Evolutionary conservation across 2,797 vertebrate genomes (phyloP).

Genomic region (Selene dorsalis): DNA sequence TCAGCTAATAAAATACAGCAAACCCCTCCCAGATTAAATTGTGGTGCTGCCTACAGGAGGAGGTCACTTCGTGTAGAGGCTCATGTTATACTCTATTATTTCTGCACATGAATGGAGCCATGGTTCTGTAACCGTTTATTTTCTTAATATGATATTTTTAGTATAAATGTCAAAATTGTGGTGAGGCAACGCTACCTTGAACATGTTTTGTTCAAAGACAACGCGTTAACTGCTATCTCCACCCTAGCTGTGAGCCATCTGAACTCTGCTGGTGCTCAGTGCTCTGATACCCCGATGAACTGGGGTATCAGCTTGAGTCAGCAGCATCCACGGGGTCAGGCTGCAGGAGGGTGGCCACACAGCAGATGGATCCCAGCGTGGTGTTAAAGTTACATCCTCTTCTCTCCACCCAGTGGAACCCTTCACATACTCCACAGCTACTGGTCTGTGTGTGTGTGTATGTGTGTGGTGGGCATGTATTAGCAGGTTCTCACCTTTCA

Average conservation of each 20-base stretch:
- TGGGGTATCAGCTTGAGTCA: slow-evolving; percentile 63
- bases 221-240: slow-evolving; percentile 32
- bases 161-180: slow-evolving; percentile 24
- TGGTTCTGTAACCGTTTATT: background rate
- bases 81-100: background rate
- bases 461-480: slow-evolving; percentile 29
- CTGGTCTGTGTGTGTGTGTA: slow-evolving; percentile 11
- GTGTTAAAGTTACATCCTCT: slow-evolving; percentile 64
- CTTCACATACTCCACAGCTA: slow-evolving; percentile 45
- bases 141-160: background rate
- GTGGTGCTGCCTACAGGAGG: background rate
- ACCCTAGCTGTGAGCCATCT: slow-evolving; percentile 62
- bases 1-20: background rate
- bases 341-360: slow-evolving; percentile 42
- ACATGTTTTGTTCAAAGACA: slow-evolving; percentile 27
- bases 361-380: slow-evolving; percentile 77
- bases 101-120: background rate
- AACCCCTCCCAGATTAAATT: background rate
- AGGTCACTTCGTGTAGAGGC: background rate
- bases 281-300: slow-evolving; percentile 48
- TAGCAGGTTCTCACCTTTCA: slow-evolving; percentile 69
- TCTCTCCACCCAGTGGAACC: slow-evolving; percentile 47
- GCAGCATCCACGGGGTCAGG: slow-evolving; percentile 58
- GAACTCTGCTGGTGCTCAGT: slow-evolving; percentile 53
- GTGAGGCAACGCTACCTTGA: slow-evolving; percentile 3